These are phyloP conservation scores for Drosophila robusta DNA, from an alignment of 2,888 invertebrate species.

Conservation along the genomic window DNA sequence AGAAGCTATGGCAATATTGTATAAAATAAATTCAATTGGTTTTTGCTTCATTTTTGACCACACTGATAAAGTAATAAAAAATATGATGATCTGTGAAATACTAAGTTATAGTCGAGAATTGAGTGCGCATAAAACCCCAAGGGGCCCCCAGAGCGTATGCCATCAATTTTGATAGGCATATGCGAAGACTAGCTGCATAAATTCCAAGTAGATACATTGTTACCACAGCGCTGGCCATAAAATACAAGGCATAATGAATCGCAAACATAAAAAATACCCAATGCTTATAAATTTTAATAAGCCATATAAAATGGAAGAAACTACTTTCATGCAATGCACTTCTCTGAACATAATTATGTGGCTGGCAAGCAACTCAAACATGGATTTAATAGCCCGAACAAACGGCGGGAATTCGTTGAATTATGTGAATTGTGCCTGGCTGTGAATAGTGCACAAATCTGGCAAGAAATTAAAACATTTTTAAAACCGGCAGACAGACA, in stretches of 20 bases:
- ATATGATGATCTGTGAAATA: slow-evolving; percentile 29
- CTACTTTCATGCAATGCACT: slow-evolving; percentile 36
- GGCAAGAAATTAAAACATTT: slow-evolving; percentile 70
- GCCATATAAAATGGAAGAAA: slow-evolving; percentile 34
- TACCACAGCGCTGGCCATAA: slow-evolving; percentile 33
- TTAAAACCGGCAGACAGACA: slow-evolving; percentile 51
- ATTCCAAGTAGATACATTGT: slow-evolving; percentile 39
- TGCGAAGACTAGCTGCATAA: slow-evolving; percentile 41
- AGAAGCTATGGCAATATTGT: neutral
- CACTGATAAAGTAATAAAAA: slow-evolving; percentile 41
- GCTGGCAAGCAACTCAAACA: slow-evolving; percentile 56
- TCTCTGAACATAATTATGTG: slow-evolving; percentile 62
- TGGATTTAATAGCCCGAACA: slow-evolving; percentile 50
- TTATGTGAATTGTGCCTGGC: slow-evolving; percentile 54
- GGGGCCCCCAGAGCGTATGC: slow-evolving; percentile 37
- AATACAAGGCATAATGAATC: slow-evolving; percentile 48
- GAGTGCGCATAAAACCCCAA: slow-evolving; percentile 47
- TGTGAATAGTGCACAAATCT: slow-evolving; percentile 31
- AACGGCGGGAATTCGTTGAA: slow-evolving; percentile 50
- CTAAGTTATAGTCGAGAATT: slow-evolving; percentile 20
- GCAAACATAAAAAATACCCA: slow-evolving; percentile 53
- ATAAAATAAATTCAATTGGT: neutral
- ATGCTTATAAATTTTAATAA: slow-evolving; percentile 72
- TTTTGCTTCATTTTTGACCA: slow-evolving; percentile 5
- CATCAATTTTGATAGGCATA: slow-evolving; percentile 70